Conservation (phyloP, 2,797 vertebrate genomes). For the Enteromius anoplus region DNA sequence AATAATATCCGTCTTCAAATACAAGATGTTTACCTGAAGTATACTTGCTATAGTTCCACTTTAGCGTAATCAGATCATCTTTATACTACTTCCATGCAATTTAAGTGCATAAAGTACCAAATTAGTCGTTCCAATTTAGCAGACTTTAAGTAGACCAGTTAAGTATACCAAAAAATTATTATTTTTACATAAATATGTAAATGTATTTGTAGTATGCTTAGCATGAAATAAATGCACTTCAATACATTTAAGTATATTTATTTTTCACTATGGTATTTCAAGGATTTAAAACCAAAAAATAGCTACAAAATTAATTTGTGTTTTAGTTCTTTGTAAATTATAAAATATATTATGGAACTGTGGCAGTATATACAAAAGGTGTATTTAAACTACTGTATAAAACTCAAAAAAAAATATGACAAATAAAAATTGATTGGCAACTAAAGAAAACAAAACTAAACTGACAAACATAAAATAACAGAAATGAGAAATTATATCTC, state of each 20-base stretch:
- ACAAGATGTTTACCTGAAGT: background rate
- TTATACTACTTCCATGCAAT: background rate
- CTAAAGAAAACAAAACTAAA: background rate
- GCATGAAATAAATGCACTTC: no score
- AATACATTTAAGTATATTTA: no score
- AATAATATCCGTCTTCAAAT: background rate
- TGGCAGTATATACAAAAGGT: background rate
- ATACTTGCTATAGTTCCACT: background rate
- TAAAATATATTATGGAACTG: background rate
- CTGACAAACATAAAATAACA: background rate
- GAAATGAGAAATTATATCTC: background rate
- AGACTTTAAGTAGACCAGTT: background rate
- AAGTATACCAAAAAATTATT: background rate
- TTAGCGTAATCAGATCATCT: background rate
- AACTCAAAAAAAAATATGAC: background rate
- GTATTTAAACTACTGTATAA: background rate
- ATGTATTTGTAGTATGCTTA: no score
- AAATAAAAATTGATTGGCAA: background rate
- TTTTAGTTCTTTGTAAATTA: background rate
- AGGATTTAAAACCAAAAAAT: no score
- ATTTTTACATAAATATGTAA: background rate
- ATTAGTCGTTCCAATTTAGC: background rate
- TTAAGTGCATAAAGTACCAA: background rate
- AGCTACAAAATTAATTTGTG: background rate
- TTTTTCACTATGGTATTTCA: no score